Evolutionary conservation across 2,797 vertebrate genomes (phyloP).

Genomic region (Chloroceryle amazona): DNA sequence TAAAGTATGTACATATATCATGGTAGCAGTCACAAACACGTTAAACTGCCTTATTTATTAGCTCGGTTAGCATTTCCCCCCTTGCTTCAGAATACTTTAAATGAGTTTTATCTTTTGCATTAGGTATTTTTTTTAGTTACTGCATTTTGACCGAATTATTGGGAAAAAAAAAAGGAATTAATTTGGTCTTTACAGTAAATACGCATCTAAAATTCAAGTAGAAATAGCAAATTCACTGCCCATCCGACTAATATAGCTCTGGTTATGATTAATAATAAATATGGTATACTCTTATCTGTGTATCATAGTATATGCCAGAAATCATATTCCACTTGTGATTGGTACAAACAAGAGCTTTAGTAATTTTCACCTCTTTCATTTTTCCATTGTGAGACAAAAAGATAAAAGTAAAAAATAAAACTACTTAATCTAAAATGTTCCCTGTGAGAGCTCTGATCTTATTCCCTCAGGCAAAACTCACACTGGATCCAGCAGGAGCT

Average conservation of each 20-base stretch:
- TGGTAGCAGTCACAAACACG: constrained; percentile 47
- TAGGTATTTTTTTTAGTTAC: constrained; percentile 30
- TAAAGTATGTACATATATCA: constrained; percentile 71
- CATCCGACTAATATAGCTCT: constrained; percentile 30
- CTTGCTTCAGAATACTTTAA: constrained; percentile 52
- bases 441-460: neutral
- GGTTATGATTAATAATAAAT: constrained; percentile 38
- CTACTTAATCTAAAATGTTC: constrained; percentile 10
- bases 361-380: constrained; percentile 16
- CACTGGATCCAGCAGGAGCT: constrained; percentile 14
- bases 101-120: constrained; percentile 52
- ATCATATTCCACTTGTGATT: constrained; percentile 14
- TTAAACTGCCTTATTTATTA: constrained; percentile 71
- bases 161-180: neutral
- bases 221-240: constrained; percentile 12
- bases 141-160: constrained; percentile 34
- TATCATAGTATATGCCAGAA: constrained; percentile 36
- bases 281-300: constrained; percentile 15
- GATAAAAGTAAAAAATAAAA: neutral
- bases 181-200: neutral
- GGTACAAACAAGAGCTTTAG: constrained; percentile 38
- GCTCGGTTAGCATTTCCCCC: neutral
- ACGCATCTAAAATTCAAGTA: constrained; percentile 51
- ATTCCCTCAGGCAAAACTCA: constrained; percentile 40
- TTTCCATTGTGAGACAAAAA: constrained; percentile 37